phyloP scores from a whole-genome alignment of 92 coral and sea anemone species.

The Parazoanthus darwini region DNA sequence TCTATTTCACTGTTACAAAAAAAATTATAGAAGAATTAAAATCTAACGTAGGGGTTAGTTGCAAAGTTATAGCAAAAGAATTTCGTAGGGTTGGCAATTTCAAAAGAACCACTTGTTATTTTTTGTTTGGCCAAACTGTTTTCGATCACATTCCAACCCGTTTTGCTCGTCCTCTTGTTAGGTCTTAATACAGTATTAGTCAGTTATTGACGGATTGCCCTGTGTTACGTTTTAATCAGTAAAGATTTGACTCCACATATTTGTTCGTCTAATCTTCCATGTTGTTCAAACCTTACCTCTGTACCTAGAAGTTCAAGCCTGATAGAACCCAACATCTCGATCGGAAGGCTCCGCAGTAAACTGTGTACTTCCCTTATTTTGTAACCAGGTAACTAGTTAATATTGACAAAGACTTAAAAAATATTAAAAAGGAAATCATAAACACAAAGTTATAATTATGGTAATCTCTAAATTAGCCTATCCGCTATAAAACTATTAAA shows the following conservation, averaged over 20 bases:
- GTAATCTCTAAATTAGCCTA: no score
- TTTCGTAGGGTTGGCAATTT: no score
- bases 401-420: no score
- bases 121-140: no score
- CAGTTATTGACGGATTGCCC: no score
- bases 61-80: no score
- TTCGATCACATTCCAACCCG: background rate
- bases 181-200: background rate
- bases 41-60: no score
- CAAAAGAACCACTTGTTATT: no score
- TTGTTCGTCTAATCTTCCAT: background rate
- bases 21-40: no score
- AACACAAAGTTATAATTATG: background rate
- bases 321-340: constrained; percentile 24
- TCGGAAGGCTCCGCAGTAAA: constrained; percentile 29
- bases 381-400: constrained; percentile 25
- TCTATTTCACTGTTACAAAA: no score
- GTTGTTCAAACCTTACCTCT: constrained; percentile 8
- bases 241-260: background rate
- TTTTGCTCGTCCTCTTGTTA: background rate
- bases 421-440: no score
- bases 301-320: constrained; percentile 29
- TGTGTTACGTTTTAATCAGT: background rate
- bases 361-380: background rate
- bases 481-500: background rate